phyloP scores from a whole-genome alignment of 1,140 invertebrate genomes.

The Ceratoteleas bidentatus region DNA sequence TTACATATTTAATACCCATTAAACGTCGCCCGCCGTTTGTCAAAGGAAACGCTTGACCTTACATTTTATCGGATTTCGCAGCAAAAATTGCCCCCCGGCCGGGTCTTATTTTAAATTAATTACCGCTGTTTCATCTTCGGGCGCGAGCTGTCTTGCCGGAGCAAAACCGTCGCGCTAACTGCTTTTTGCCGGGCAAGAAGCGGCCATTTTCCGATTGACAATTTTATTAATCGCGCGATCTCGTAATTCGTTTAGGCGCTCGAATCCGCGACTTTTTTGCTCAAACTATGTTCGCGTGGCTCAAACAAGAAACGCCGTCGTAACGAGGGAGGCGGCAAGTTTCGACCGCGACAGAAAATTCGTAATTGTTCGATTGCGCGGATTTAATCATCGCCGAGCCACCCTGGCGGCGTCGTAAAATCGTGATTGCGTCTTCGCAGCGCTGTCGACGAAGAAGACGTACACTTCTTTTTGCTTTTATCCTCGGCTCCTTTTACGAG shows the following conservation, averaged over 20 bases:
- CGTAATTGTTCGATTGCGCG: background rate
- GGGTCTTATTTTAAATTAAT: slow-evolving; percentile 38
- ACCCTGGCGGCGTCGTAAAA: slow-evolving; percentile 12
- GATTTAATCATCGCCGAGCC: slow-evolving; percentile 4
- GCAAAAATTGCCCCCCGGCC: slow-evolving; percentile 15
- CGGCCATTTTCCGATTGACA: background rate
- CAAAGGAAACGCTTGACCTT: slow-evolving; percentile 39
- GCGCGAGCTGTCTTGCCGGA: slow-evolving; percentile 4
- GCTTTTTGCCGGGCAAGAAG: background rate
- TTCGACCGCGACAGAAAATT: too few species aligned
- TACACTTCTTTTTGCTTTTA: slow-evolving; percentile 16
- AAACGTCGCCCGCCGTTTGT: slow-evolving; percentile 31
- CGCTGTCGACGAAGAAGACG: slow-evolving; percentile 21
- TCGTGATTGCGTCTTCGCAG: slow-evolving; percentile 33
- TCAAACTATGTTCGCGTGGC: too few species aligned
- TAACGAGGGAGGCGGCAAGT: too few species aligned
- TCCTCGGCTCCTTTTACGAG: slow-evolving; percentile 71
- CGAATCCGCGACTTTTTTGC: too few species aligned
- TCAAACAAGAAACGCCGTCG: too few species aligned
- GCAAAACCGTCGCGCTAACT: background rate
- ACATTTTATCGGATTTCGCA: slow-evolving; percentile 39
- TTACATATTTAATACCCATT: slow-evolving; percentile 47
- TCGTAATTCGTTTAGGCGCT: too few species aligned
- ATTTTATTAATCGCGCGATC: too few species aligned
- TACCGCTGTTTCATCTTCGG: slow-evolving; percentile 20